Evolutionary conservation across 2,113 vertebrate species (phyloP).

Genomic region (Morphnarchus princeps): DNA sequence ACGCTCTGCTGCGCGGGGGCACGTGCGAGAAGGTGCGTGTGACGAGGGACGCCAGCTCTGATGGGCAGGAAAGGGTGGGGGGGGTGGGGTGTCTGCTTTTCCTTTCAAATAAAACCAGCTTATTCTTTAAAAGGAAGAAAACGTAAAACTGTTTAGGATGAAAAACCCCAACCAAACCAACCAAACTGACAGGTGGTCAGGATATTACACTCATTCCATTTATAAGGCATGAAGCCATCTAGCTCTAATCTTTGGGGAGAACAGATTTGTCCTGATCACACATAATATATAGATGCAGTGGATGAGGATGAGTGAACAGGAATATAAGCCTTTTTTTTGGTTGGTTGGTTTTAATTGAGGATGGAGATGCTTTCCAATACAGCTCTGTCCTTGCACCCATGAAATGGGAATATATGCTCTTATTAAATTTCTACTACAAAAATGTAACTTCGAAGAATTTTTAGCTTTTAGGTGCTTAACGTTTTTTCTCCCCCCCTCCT

Average conservation of each 20-base stretch:
- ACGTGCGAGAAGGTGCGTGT: not conserved
- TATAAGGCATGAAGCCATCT: not conserved
- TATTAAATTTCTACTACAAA: not conserved
- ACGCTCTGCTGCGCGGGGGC: not conserved
- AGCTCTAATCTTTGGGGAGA: not conserved
- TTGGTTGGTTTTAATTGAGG: not conserved
- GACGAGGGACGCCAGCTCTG: not conserved
- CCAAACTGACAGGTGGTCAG: not conserved
- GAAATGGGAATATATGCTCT: not conserved
- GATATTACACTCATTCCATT: not conserved
- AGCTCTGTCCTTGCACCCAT: not conserved
- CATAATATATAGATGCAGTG: not conserved
- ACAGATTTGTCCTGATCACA: not conserved
- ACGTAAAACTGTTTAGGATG: not conserved
- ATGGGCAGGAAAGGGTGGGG: not conserved
- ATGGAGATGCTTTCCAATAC: not conserved
- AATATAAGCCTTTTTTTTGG: not conserved
- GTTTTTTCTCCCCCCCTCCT: accelerated
- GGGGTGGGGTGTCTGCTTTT: not conserved
- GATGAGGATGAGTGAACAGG: not conserved
- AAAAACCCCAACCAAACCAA: not conserved
- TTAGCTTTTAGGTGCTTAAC: not conserved
- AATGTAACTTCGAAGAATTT: not conserved
- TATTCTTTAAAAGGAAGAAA: not conserved
- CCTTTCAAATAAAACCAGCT: not conserved